These are phyloP conservation scores for Leptinotarsa juncta DNA, from an alignment of 2,888 invertebrate species.

Conservation along the genomic window DNA sequence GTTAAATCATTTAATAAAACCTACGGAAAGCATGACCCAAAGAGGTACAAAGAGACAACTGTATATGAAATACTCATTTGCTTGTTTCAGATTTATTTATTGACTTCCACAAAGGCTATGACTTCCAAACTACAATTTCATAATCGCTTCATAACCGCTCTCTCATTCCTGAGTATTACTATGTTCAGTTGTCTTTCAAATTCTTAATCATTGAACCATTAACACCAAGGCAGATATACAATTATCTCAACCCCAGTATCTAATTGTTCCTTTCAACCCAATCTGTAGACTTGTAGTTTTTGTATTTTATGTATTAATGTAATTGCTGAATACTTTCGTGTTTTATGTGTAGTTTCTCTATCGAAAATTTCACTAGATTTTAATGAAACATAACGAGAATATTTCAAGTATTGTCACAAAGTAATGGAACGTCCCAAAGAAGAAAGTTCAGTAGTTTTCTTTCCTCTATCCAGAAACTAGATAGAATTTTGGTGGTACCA, in stretches of 20 bases:
- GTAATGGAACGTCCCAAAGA: no score
- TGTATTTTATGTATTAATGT: constrained; percentile 5
- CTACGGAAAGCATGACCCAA: neutral
- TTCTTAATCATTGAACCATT: constrained; percentile 27
- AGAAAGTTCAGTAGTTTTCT: no score
- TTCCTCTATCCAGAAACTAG: no score
- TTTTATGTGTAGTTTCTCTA: constrained; percentile 10
- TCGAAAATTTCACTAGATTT: neutral
- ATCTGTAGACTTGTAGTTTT: constrained; percentile 11
- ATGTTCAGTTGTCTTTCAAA: constrained; percentile 28
- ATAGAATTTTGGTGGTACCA: no score
- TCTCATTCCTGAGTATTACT: neutral
- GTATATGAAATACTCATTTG: neutral
- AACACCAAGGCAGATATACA: constrained; percentile 55
- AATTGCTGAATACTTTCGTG: neutral
- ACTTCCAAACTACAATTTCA: neutral
- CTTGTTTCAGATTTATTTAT: neutral
- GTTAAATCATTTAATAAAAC: neutral
- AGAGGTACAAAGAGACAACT: neutral
- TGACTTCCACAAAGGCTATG: neutral
- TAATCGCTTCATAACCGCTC: no score
- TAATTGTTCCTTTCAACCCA: neutral
- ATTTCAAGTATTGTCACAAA: neutral
- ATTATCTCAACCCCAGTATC: constrained; percentile 28
- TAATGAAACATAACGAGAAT: neutral